Percentiles rank a stretch among this genome's conserved stretches.
phyloP scores from a whole-genome alignment of 2,888 invertebrate species.

The Meiosimyza decipiens region DNA sequence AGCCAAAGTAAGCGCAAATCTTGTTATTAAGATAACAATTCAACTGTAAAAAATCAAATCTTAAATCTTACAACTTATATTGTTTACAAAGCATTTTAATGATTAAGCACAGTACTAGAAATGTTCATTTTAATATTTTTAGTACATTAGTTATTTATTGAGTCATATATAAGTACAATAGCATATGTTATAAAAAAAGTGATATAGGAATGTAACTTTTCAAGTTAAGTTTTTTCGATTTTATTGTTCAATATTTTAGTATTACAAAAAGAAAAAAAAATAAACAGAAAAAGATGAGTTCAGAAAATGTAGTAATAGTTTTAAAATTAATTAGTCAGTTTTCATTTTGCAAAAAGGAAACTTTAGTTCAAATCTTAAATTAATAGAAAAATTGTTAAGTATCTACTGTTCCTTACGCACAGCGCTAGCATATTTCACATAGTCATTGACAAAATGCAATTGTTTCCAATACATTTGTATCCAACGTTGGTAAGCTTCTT shows the following conservation, averaged over 20 bases:
- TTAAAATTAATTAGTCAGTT: too few species aligned
- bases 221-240: not conserved
- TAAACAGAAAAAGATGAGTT: slow-evolving; percentile 14
- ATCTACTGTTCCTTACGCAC: slow-evolving; percentile 40
- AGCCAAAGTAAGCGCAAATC: not conserved
- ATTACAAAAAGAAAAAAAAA: too few species aligned
- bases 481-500: slow-evolving; percentile 51
- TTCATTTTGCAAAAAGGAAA: too few species aligned
- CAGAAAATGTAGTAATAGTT: slow-evolving; percentile 1
- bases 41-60: not conserved
- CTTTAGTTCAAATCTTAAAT: too few species aligned
- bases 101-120: too few species aligned
- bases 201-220: not conserved
- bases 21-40: not conserved
- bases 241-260: too few species aligned
- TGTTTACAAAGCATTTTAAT: too few species aligned
- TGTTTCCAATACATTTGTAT: slow-evolving; percentile 55
- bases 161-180: too few species aligned
- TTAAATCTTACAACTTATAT: too few species aligned
- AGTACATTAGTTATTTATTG: not conserved
- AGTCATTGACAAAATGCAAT: slow-evolving; percentile 52
- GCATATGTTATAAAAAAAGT: not conserved
- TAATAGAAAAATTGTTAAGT: not conserved
- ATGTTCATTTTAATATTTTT: too few species aligned
- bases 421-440: slow-evolving; percentile 48